Base-by-base conservation (phyloP, 2,113 vertebrate species). In the Pachypanchax playfairii region DNA sequence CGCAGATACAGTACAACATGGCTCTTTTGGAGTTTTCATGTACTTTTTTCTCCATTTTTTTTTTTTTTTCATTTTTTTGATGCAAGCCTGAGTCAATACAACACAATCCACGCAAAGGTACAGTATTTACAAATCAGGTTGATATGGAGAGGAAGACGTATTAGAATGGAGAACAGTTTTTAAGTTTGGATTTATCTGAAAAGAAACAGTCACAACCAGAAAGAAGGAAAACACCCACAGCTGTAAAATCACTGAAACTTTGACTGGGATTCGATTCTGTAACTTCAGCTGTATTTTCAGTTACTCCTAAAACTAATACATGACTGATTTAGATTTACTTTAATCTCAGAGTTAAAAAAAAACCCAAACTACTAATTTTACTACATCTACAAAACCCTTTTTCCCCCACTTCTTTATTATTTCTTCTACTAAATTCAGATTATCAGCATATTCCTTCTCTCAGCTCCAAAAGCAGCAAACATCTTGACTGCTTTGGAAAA, bases 21-120 rank as follows among this genome's bases (percentile, higher is more conserved):
- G 75, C 85, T 87, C 60, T 82, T 83, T 73, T 75, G 53, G 69
- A 51, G 20, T 21, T 54, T 79, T 80, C 53, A 66, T 48, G 42
- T 15, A 35, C 44, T 58, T 65, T 48, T 78, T 70, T 53, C 42
- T 39, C 18, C 44, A 28, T 54, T 56, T 54, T 33, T 65, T 39
- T 65, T 51, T 55, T 53, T 46, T 28, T 33, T 43, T 5, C 62
- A 53, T 35, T 35, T 70, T 63, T 63, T 65, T 61, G 54, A 82
- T 86, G 86, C 85, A 88, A 90, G 86, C 84, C 85, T 87, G 87
- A 88, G 73, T 88, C 80, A 28, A 84, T 84, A 90, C 89, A 87
- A 77, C 86, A 84, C 87, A 87, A 87, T 84, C 75, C 88, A 92
- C 88, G 86, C 78, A 70, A 77, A 90, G 71, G 44, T 88, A 88